A percentile compares a stretch with the other conserved stretches of the same genome.
These are phyloP conservation scores for Pedetes capensis DNA, from an alignment of 2,113 vertebrate species.

Conservation along the genomic window DNA sequence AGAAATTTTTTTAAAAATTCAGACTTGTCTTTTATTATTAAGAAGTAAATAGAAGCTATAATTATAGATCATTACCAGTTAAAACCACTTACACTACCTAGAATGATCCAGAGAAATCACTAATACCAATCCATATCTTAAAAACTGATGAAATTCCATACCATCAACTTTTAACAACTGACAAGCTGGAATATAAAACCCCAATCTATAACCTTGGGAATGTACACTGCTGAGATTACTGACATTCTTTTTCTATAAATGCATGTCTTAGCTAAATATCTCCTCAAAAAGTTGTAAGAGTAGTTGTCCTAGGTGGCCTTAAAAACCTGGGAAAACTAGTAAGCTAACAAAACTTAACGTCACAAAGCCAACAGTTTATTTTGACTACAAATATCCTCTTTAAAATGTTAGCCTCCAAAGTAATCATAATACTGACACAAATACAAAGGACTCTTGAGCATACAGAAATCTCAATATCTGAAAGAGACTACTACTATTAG, in stretches of 20 bases:
- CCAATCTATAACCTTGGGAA: not conserved
- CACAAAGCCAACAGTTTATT: slow-evolving; percentile 29
- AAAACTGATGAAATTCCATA: not conserved
- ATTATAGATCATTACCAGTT: not conserved
- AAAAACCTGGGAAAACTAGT: slow-evolving; percentile 19
- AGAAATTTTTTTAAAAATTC: not conserved
- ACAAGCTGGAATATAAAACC: not conserved
- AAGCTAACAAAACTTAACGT: slow-evolving; percentile 10
- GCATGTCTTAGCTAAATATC: not conserved
- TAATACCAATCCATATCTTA: not conserved
- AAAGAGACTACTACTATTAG: slow-evolving; percentile 55
- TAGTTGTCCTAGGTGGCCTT: not conserved
- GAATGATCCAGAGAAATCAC: slow-evolving; percentile 5
- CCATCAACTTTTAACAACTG: slow-evolving; percentile 7
- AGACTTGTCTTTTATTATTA: slow-evolving; percentile 15
- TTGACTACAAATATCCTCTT: not conserved
- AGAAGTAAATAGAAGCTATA: slow-evolving; percentile 26
- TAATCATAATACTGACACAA: not conserved
- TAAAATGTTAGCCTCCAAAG: not conserved
- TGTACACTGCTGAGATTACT: not conserved
- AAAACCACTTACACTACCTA: not conserved
- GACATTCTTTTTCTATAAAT: not conserved
- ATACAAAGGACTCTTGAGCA: slow-evolving; percentile 7
- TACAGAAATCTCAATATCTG: slow-evolving; percentile 54
- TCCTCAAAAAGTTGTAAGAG: slow-evolving; percentile 12